Percentiles rank a stretch among this genome's conserved stretches.
These are phyloP conservation scores for Paguma larvata DNA, from an alignment of 2,797 vertebrate genomes.

Conservation along the genomic window DNA sequence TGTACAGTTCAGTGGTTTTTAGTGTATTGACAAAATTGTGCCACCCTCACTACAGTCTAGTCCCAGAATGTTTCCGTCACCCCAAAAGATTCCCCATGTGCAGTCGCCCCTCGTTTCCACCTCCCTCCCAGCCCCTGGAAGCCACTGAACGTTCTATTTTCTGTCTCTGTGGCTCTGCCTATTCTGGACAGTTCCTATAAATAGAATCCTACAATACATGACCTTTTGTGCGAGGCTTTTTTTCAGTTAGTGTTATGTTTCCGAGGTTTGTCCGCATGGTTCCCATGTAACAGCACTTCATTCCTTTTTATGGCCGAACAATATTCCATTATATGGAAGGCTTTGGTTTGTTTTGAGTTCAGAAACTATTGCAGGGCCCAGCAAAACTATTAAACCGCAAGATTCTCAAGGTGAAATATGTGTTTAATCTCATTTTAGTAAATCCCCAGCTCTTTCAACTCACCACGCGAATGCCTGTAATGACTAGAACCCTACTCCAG, in stretches of 20 bases:
- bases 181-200: background rate
- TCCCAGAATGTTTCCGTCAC: background rate
- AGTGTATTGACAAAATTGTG: background rate
- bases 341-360: slow-evolving; percentile 5
- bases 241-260: background rate
- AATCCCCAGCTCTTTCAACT: background rate
- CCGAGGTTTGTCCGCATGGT: background rate
- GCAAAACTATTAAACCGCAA: background rate
- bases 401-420: background rate
- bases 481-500: background rate
- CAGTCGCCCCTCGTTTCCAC: background rate
- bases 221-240: background rate
- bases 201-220: background rate
- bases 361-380: background rate
- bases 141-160: background rate
- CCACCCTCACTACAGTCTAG: background rate
- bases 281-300: background rate
- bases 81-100: background rate
- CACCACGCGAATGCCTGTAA: background rate
- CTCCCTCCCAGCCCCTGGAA: background rate
- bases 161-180: background rate
- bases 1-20: slow-evolving; percentile 22
- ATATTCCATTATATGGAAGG: background rate
- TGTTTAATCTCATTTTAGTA: background rate
- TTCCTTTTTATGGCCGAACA: background rate